Evolutionary conservation across 2,797 vertebrate genomes (phyloP).

Genomic region (Cygnus olor): DNA sequence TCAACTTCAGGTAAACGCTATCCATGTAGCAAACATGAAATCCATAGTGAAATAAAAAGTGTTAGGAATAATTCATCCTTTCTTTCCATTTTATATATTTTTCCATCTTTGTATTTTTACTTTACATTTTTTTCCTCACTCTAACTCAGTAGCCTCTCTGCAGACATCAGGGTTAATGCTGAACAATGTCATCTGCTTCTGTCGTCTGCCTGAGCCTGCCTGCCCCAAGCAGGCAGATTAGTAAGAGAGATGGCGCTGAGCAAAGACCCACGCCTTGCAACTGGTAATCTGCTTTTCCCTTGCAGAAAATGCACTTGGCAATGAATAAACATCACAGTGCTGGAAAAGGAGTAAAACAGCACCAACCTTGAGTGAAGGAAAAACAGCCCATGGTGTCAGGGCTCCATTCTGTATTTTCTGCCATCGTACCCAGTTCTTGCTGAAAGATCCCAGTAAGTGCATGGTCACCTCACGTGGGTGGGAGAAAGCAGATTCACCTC

Average conservation of each 20-base stretch:
- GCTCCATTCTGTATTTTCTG: constrained; percentile 73
- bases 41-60: background rate
- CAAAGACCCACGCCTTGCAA: background rate
- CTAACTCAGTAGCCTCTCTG: background rate
- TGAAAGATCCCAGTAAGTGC: constrained; percentile 77
- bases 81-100: background rate
- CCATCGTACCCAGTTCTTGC: constrained; percentile 75
- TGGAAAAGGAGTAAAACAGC: constrained; percentile 37
- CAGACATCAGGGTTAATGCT: background rate
- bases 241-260: background rate
- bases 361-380: constrained; percentile 57
- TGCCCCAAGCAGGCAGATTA: background rate
- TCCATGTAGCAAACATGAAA: background rate
- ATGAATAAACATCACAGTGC: background rate
- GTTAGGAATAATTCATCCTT: background rate
- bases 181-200: background rate
- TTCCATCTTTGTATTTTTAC: background rate
- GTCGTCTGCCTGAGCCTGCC: background rate
- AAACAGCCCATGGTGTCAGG: constrained; percentile 48
- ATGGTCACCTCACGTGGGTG: constrained; percentile 35
- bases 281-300: background rate
- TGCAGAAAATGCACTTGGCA: background rate
- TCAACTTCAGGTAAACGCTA: background rate
- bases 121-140: background rate
- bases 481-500: background rate